phyloP scores from a whole-genome alignment of 2,113 vertebrate genomes.

The Poeciliopsis occidentalis region DNA sequence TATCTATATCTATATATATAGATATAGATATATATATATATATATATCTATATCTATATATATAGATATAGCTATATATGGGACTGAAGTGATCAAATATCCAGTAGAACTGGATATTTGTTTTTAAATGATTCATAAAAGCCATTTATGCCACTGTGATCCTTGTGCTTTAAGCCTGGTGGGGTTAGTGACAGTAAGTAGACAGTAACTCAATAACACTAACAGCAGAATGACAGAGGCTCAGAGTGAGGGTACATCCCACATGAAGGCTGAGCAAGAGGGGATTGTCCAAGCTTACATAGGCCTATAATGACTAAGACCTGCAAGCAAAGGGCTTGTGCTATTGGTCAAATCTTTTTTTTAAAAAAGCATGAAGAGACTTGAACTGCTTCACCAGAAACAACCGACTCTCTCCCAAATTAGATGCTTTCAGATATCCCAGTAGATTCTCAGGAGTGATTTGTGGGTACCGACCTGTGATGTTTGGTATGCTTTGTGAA shows the following conservation, averaged over 20 bases:
- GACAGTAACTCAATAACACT: slow-evolving; percentile 4
- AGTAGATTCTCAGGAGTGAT: slow-evolving; percentile 21
- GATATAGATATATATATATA: too few relatives aligned
- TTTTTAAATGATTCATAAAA: background rate
- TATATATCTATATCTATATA: too few relatives aligned
- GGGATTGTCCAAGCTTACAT: slow-evolving; percentile 32
- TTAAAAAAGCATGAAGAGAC: slow-evolving; percentile 6
- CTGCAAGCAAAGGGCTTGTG: slow-evolving; percentile 12
- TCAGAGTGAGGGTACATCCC: slow-evolving; percentile 29
- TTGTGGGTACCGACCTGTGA: slow-evolving; percentile 10
- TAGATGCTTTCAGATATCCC: slow-evolving; percentile 21
- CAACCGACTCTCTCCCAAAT: background rate
- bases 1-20: too few relatives aligned
- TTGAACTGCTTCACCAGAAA: background rate
- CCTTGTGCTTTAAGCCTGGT: background rate
- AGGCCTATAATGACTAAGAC: slow-evolving; percentile 26
- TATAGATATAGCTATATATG: too few relatives aligned
- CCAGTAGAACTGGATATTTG: too few relatives aligned
- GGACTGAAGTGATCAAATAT: too few relatives aligned
- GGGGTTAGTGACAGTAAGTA: background rate
- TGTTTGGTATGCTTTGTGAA: slow-evolving; percentile 39
- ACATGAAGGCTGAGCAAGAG: slow-evolving; percentile 41
- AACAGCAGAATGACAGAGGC: slow-evolving; percentile 22
- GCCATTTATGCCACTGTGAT: background rate
- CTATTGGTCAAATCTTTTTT: slow-evolving; percentile 30